These are phyloP conservation scores for Mamestra brassicae DNA, from an alignment of 2,888 invertebrate species.

Conservation along the genomic window DNA sequence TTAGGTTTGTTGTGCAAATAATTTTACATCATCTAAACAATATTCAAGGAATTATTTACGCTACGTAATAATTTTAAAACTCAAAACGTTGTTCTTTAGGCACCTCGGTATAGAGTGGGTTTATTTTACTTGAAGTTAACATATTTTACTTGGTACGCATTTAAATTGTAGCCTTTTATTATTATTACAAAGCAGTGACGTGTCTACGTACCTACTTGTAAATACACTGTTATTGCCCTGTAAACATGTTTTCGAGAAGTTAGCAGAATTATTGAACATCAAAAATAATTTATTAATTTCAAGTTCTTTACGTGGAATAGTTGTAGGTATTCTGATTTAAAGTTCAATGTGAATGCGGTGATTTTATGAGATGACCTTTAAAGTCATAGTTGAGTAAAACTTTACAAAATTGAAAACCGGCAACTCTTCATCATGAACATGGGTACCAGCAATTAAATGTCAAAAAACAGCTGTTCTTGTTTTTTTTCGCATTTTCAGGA, in stretches of 20 bases:
- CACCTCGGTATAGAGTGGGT: no score
- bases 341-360: not conserved
- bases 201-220: not conserved
- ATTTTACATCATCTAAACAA: not conserved
- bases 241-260: not conserved
- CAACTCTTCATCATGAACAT: no score
- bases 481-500: not conserved
- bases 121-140: no score
- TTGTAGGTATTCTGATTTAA: not conserved
- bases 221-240: not conserved
- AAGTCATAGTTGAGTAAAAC: no score
- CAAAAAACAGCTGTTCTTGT: no score
- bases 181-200: constrained; percentile 19
- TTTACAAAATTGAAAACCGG: no score
- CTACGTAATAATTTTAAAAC: constrained; percentile 4
- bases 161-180: no score
- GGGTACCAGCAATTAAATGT: no score
- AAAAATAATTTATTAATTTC: not conserved
- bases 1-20: constrained; percentile 4
- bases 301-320: not conserved
- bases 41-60: constrained; percentile 25
- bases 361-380: not conserved
- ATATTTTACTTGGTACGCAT: no score
- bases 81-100: no score
- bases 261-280: not conserved